Evolutionary conservation across 30 jellyfish, hydroid and myxozoan genomes (phyloP).

Genomic region (Cassiopea andromeda): DNA sequence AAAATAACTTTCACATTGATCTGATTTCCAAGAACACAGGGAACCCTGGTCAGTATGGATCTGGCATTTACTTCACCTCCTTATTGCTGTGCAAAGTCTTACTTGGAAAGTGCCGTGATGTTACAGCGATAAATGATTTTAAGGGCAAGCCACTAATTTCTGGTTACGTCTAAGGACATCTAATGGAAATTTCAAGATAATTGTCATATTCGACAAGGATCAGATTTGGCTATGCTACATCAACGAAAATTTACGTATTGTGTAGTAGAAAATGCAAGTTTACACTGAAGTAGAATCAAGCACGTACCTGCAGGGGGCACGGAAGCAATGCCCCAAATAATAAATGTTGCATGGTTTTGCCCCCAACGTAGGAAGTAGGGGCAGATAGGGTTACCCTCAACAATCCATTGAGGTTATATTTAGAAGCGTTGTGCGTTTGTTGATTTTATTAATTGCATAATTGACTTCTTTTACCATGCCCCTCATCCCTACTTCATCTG

Average conservation of each 20-base stretch:
- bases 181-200: conserved; percentile 22
- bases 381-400: too few species aligned
- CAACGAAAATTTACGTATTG: background rate
- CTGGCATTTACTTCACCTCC: conserved; percentile 49
- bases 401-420: too few species aligned
- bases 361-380: too few species aligned
- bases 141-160: conserved; percentile 23
- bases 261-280: background rate
- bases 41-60: conserved; percentile 58
- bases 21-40: conserved; percentile 40
- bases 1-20: conserved; percentile 20
- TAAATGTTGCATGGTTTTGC: too few species aligned
- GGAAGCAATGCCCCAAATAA: too few species aligned
- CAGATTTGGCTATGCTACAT: conserved; percentile 61
- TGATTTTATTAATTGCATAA: too few species aligned
- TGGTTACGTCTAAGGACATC: conserved; percentile 28
- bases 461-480: too few species aligned
- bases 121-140: background rate
- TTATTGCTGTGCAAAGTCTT: conserved; percentile 43
- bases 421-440: too few species aligned
- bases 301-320: too few species aligned
- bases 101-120: conserved; percentile 38
- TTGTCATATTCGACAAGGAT: conserved; percentile 27
- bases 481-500: too few species aligned
- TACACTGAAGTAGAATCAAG: too few species aligned